A percentile compares a stretch with the other conserved stretches of the same genome.
These are phyloP conservation scores for Melanotaenia duboulayi DNA, from an alignment of 2,113 vertebrate genomes.

Conservation along the genomic window DNA sequence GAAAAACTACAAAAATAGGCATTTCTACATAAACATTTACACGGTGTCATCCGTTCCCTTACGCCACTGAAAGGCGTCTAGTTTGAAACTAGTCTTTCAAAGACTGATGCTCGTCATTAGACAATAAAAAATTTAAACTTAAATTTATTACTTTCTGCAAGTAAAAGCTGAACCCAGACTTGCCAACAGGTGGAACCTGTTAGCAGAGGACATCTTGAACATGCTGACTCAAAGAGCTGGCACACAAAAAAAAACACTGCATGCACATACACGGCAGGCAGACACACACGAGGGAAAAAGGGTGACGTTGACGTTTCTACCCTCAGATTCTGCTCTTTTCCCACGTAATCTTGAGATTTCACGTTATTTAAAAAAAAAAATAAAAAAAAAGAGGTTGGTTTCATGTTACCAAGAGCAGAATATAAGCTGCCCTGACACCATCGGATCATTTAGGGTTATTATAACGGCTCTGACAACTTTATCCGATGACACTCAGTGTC, in stretches of 20 bases:
- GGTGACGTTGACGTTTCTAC: conserved; percentile 20
- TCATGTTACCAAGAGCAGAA: conserved; percentile 27
- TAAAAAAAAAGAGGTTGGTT: conserved; percentile 18
- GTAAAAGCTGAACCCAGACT: conserved; percentile 44
- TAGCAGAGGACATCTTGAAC: conserved; percentile 7
- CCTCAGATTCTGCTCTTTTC: conserved; percentile 25
- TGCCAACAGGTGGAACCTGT: conserved; percentile 10
- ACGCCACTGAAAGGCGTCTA: conserved; percentile 39
- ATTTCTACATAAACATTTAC: conserved; percentile 46
- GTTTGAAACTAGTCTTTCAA: conserved; percentile 46
- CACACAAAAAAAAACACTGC: conserved; percentile 39
- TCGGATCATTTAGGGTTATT: conserved; percentile 24
- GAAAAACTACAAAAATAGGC: conserved; percentile 65
- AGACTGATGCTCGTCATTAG: conserved; percentile 24
- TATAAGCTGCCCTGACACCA: conserved; percentile 12
- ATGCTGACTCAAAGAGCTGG: conserved; percentile 37
- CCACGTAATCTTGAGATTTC: conserved; percentile 31
- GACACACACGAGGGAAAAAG: conserved; percentile 3
- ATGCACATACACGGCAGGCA: conserved; percentile 51
- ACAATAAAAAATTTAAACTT: conserved; percentile 22
- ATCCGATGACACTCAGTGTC: not conserved
- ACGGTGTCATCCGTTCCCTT: conserved; percentile 1
- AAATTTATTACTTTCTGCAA: conserved; percentile 26
- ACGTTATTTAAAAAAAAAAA: conserved; percentile 10
- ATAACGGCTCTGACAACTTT: conserved; percentile 15